phyloP scores from a whole-genome alignment of 1,140 invertebrate genomes.

The Zaprionus kolodkinae region DNA sequence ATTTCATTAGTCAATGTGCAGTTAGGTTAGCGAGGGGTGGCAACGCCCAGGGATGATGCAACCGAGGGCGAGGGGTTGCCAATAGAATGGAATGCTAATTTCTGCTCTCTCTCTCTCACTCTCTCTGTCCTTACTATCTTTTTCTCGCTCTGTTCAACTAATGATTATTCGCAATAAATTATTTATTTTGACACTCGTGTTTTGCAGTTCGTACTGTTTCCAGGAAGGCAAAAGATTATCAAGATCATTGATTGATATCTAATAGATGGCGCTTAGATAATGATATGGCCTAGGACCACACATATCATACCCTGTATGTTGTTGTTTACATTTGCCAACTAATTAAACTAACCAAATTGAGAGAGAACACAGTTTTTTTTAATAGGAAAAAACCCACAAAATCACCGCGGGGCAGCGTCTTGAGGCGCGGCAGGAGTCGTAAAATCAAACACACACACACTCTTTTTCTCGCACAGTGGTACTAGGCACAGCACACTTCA shows the following conservation, averaged over 20 bases:
- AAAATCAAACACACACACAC: slow-evolving; percentile 45
- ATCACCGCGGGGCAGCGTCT: slow-evolving; percentile 60
- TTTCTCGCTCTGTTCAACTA: slow-evolving; percentile 13
- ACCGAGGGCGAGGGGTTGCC: slow-evolving; percentile 3
- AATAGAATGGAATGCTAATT: slow-evolving; percentile 77
- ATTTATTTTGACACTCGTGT: slow-evolving; percentile 64
- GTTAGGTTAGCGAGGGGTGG: slow-evolving; percentile 38
- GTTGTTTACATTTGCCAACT: slow-evolving; percentile 49
- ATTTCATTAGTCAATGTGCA: slow-evolving; percentile 73
- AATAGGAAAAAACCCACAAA: slow-evolving; percentile 75
- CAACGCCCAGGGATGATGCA: background rate
- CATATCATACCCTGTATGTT: background rate
- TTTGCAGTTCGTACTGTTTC: slow-evolving; percentile 11
- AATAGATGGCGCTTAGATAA: slow-evolving; percentile 4
- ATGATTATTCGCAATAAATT: slow-evolving; percentile 67
- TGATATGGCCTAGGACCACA: slow-evolving; percentile 1
- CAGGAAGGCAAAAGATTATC: background rate
- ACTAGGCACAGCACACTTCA: slow-evolving; percentile 26
- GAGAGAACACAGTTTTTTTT: slow-evolving; percentile 53
- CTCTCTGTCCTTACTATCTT: background rate
- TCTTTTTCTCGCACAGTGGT: slow-evolving; percentile 17
- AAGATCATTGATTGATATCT: slow-evolving; percentile 14
- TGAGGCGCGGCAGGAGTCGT: slow-evolving; percentile 60
- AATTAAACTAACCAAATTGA: slow-evolving; percentile 68
- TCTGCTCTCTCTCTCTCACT: slow-evolving; percentile 2